Conservation (phyloP, 2,888 invertebrate genomes). For the Altica lythri region DNA sequence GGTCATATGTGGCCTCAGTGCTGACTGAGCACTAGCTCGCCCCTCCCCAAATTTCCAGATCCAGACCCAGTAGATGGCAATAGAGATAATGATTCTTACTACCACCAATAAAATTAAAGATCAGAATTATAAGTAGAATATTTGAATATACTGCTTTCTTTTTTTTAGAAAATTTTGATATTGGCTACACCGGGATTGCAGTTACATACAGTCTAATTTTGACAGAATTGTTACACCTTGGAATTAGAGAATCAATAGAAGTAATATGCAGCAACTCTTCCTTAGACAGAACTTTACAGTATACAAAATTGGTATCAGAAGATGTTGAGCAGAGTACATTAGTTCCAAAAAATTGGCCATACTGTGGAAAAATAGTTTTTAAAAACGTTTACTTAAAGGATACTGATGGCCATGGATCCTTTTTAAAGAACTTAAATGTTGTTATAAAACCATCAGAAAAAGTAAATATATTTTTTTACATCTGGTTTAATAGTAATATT, state of each 20-base stretch:
- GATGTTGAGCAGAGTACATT: conserved; percentile 58
- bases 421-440: conserved; percentile 72
- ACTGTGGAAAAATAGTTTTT: conserved; percentile 64
- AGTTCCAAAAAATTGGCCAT: conserved; percentile 66
- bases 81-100: too few relatives aligned
- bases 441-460: conserved; percentile 68
- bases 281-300: conserved; percentile 81
- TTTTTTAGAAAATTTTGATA: conserved; percentile 60
- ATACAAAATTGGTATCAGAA: conserved; percentile 74
- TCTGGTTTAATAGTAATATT: not conserved
- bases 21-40: too few relatives aligned
- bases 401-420: conserved; percentile 64
- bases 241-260: conserved; percentile 78
- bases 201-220: conserved; percentile 74
- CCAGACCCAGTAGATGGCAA: too few relatives aligned
- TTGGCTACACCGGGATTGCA: conserved; percentile 74
- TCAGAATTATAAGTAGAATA: not conserved
- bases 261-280: conserved; percentile 73
- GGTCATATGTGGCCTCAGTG: too few relatives aligned
- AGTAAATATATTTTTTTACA: conserved; percentile 52
- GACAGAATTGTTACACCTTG: conserved; percentile 81
- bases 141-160: too few relatives aligned
- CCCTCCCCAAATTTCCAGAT: too few relatives aligned
- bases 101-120: conserved; percentile 40
- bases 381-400: conserved; percentile 69